Evolutionary conservation across 2,888 invertebrate species (phyloP), one percentile per base, ranked within the genome.

Genomic region (Lycocerus yunnanus): DNA sequence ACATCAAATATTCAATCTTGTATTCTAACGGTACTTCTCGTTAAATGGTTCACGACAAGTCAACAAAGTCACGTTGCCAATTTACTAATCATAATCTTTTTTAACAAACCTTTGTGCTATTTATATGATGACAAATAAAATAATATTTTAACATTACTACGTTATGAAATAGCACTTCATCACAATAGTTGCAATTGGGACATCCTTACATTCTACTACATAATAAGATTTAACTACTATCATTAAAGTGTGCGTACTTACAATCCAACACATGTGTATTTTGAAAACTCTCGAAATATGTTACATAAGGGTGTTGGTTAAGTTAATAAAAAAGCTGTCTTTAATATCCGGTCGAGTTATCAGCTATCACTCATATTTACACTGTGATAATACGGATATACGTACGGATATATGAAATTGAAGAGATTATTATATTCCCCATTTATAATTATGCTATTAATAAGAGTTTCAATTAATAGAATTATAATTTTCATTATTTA

Each of bases 41-140:
- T 74, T 68, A 68, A 68, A 74, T 71, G 71, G 74, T 74, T 71
- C 74, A 74, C 58, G 66, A 70, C 69, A 20, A 66, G 71, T 74
- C 67, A 68, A 67, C 69, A 21, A 70, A 67, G 58, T 24, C 68
- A 61, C 59, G 18, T 63, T 63, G 61, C 61, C 61, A 63, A 63
- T 63, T 63, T 63, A 63, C 61, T 15, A 63, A n/a, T 71, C 63
- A 71, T 71, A 68, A 70, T 70, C 58, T 74, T 67, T 66, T 67
- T 74, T 66, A 68, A 74, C 68, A 71, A 71, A 71, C 58, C 74
- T 68, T 74, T 71, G 67, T 74, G 15, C 71, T 67, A 67, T 67
- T 70, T 74, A 74, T 68, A 68, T 63, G 14, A 66, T n/a, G 43
- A 43, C 43, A 43, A n/a, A 43, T 43, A 43, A 43, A 43, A 43